phyloP scores from a whole-genome alignment of 2,797 vertebrate species.

The Sciurus vulgaris region DNA sequence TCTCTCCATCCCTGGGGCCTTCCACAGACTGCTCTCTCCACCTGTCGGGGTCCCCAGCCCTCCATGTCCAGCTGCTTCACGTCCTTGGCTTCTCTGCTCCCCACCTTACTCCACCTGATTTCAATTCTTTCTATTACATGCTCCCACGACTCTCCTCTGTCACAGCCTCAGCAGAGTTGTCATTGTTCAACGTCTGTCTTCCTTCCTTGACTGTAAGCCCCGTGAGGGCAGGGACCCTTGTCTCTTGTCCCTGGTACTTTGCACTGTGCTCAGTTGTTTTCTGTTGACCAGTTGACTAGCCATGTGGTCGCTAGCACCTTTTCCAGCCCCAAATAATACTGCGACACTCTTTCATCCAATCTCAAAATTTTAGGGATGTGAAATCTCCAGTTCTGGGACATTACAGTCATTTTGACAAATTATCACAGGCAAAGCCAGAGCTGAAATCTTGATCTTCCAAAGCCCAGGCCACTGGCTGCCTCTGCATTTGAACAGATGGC shows the following conservation, averaged over 20 bases:
- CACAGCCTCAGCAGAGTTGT: background rate
- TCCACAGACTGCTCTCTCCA: background rate
- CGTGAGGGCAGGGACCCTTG: background rate
- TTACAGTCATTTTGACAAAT: background rate
- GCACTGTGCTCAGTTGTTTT: background rate
- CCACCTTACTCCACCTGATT: background rate
- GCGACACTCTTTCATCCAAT: background rate
- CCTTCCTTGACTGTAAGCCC: background rate
- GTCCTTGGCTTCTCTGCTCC: background rate
- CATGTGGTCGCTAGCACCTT: background rate
- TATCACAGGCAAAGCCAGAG: background rate
- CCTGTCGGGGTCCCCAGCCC: no score
- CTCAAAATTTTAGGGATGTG: background rate
- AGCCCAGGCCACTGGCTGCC: background rate
- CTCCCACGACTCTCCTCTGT: background rate
- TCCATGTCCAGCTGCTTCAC: background rate
- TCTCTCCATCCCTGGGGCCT: background rate
- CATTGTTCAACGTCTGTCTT: background rate
- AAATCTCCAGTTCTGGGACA: background rate
- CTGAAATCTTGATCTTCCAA: background rate
- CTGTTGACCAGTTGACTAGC: background rate
- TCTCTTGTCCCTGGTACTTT: rapidly evolving
- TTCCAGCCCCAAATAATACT: background rate
- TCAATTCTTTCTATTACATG: background rate
- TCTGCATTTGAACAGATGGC: background rate